Evolutionary conservation across 1,140 invertebrate genomes (phyloP), one percentile per base, ranked within the genome.

Genomic region (Helicoverpa armigera): DNA sequence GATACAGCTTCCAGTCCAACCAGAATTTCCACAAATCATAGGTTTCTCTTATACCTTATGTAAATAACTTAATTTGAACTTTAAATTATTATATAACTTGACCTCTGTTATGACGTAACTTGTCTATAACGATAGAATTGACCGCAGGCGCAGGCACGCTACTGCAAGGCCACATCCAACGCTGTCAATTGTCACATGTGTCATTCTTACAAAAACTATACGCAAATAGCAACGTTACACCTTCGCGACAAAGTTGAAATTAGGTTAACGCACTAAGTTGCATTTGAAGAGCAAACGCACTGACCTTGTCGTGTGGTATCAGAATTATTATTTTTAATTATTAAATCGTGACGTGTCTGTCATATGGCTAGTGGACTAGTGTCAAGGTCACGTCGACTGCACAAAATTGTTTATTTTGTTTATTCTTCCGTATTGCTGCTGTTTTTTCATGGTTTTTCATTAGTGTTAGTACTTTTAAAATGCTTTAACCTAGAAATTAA

Each of bases 171-270:
- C 18, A 76, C 18, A 58, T 43, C 29, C 3, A 54, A 53, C 67
- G 43, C 73, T 61, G 56, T 76, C 56, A 76, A 51, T 76, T 76
- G 73, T 76, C 73, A 76, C 58, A 76, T 76, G 56, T 76, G 73
- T 76, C 73, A 76, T 76, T 76, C 73, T 76, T 48, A 50, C 1
- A 10, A 10, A 29, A 60, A 63, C 10, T 13, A 16, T 14, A 50
- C 31, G 31, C 18, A 61, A 76, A 14, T 61, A 76, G 13, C 73
- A 51, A 76, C 58, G 3, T 18, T 76, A 76, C 0, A 2, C 0
- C n/a, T 31, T 61, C 16, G 29, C 50, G 9, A 3, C 63, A 76
- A 76, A 35, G 18, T 76, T 51, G 3, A 51, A 60, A 51, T 23
- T 61, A 0, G n/a, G 51, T 50, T 50, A 16, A 9, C 35, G 63